Evolutionary conservation across 2,888 invertebrate species (phyloP).

Genomic region (Xanthorhoe spadicearia): DNA sequence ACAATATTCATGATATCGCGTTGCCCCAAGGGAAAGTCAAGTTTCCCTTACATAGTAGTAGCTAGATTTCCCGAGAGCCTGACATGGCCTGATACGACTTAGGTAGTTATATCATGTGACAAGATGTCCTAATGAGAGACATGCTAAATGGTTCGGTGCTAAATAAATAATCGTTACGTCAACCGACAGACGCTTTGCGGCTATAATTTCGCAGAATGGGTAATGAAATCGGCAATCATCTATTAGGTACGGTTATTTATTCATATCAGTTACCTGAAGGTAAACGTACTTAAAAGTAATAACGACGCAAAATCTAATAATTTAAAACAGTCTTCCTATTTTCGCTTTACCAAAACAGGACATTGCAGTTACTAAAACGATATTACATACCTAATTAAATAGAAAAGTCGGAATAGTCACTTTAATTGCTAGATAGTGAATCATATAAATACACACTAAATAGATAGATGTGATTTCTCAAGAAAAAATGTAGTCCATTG

Average conservation of each 20-base stretch:
- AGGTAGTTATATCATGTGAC: constrained; percentile 24
- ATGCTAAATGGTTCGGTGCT: constrained; percentile 13
- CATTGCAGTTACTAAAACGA: too few species aligned
- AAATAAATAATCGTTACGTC: constrained; percentile 14
- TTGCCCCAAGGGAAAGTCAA: constrained; percentile 48
- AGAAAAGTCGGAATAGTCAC: too few species aligned
- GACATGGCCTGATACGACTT: constrained; percentile 24
- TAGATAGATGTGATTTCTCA: too few species aligned
- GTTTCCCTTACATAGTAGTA: constrained; percentile 42
- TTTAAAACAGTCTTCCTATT: not conserved
- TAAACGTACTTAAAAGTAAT: too few species aligned
- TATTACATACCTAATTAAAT: too few species aligned
- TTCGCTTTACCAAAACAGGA: too few species aligned
- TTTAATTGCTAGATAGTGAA: too few species aligned
- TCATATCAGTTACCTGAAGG: constrained; percentile 1
- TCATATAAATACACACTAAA: too few species aligned
- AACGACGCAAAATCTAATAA: too few species aligned
- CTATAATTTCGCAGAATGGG: constrained; percentile 23
- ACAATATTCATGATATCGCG: constrained; percentile 46
- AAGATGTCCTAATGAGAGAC: constrained; percentile 22
- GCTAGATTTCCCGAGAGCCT: constrained; percentile 39
- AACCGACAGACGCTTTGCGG: constrained; percentile 1
- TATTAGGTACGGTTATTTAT: constrained; percentile 4
- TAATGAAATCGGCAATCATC: constrained; percentile 23
- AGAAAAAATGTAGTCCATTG: too few species aligned